Evolutionary conservation across 2,113 vertebrate species (phyloP).

Genomic region (Corythornis cristatus): DNA sequence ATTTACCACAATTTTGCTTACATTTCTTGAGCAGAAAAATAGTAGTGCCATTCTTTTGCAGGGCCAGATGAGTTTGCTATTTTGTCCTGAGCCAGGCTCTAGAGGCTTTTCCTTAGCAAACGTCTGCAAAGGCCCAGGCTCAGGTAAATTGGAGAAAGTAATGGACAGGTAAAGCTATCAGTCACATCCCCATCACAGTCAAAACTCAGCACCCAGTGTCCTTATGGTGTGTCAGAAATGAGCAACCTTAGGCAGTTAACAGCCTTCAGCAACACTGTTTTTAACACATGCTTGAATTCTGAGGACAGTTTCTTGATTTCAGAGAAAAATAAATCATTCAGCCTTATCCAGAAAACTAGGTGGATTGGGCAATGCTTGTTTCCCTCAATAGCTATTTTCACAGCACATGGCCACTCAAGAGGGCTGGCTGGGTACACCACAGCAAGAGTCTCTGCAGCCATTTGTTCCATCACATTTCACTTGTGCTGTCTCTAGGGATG

Average conservation of each 20-base stretch:
- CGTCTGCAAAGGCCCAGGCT: fast-evolving
- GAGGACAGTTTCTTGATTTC: not conserved
- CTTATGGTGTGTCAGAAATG: not conserved
- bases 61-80: not conserved
- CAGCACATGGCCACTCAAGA: not conserved
- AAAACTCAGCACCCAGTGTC: fast-evolving
- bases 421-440: not conserved
- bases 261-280: not conserved
- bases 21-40: not conserved
- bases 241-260: not conserved
- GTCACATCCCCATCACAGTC: fast-evolving
- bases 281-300: not conserved
- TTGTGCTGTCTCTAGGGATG: not conserved
- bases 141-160: not conserved
- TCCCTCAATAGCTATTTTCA: not conserved
- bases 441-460: not conserved
- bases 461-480: not conserved
- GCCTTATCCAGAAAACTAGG: not conserved
- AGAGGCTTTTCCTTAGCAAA: not conserved
- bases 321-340: not conserved
- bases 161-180: not conserved
- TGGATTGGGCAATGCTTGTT: not conserved
- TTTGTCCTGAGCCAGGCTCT: fast-evolving
- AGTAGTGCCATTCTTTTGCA: not conserved
- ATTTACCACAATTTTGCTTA: not conserved